Conservation (phyloP, 2,797 vertebrate species). For the Pteronotus mesoamericanus region DNA sequence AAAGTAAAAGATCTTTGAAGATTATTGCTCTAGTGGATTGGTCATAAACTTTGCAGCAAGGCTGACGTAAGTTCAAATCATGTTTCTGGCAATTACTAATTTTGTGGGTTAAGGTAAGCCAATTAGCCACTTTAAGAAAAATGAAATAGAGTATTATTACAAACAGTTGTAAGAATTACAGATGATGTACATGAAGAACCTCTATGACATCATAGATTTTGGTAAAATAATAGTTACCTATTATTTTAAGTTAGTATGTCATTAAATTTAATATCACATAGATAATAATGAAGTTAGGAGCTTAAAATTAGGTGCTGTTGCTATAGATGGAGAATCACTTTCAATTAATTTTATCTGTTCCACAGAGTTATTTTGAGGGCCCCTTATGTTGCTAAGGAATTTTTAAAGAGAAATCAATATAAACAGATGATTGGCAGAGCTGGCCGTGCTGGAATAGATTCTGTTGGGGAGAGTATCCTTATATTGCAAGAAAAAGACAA, state of each 20-base stretch:
- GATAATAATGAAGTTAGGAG: neutral
- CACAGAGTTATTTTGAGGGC: conserved; percentile 94
- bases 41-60: neutral
- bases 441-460: conserved; percentile 94
- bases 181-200: neutral
- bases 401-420: conserved; percentile 94
- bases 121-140: neutral
- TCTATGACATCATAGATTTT: neutral
- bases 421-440: conserved; percentile 98
- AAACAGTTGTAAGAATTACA: conserved; percentile 3
- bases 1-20: neutral
- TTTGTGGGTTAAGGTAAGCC: neutral
- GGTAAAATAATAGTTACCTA: neutral
- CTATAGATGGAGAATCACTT: neutral
- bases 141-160: neutral
- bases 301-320: neutral
- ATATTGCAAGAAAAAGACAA: conserved; percentile 93
- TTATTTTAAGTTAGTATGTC: conserved; percentile 15
- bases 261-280: neutral
- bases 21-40: neutral
- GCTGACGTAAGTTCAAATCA: neutral
- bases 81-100: neutral
- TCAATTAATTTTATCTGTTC: conserved; percentile 53
- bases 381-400: conserved; percentile 91
- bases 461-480: conserved; percentile 92